phyloP scores from a whole-genome alignment of 2,888 invertebrate genomes.

The Toxonevra muliebris region DNA sequence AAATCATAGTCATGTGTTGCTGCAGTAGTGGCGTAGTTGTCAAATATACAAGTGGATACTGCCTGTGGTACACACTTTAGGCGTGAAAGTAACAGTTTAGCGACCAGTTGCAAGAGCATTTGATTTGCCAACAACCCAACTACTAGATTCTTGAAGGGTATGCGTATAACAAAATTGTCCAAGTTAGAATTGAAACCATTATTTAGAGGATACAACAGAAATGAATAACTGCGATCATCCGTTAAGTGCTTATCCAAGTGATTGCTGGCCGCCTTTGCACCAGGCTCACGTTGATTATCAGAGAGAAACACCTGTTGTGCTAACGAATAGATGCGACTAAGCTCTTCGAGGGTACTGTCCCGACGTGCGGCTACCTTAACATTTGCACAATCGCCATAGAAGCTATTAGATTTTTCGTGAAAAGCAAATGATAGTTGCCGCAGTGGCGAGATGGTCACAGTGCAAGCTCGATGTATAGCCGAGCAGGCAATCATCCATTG shows the following conservation, averaged over 20 bases:
- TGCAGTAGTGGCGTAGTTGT: conserved; percentile 65
- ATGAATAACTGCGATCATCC: conserved; percentile 89
- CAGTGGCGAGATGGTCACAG: conserved; percentile 86
- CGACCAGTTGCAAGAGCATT: conserved; percentile 90
- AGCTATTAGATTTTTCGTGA: conserved; percentile 90
- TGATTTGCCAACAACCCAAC: conserved; percentile 92
- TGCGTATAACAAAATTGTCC: conserved; percentile 81
- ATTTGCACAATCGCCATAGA: conserved; percentile 91
- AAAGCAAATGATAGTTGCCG: conserved; percentile 91
- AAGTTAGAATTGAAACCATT: conserved; percentile 76
- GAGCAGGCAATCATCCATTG: conserved; percentile 90
- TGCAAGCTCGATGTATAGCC: conserved; percentile 83
- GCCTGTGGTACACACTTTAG: conserved; percentile 72
- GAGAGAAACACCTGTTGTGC: conserved; percentile 88
- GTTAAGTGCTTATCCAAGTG: conserved; percentile 67
- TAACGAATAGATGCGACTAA: conserved; percentile 84
- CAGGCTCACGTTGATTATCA: conserved; percentile 65
- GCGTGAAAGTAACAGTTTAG: conserved; percentile 84
- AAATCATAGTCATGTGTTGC: conserved; percentile 64
- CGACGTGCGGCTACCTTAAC: conserved; percentile 93
- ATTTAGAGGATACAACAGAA: conserved; percentile 83
- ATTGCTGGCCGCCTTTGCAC: conserved; percentile 39
- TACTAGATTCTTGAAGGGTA: conserved; percentile 87
- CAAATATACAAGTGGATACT: conserved; percentile 64
- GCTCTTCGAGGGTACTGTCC: conserved; percentile 85